Conservation (phyloP, 2,888 invertebrate species). For the Xanthorhoe spadicearia region DNA sequence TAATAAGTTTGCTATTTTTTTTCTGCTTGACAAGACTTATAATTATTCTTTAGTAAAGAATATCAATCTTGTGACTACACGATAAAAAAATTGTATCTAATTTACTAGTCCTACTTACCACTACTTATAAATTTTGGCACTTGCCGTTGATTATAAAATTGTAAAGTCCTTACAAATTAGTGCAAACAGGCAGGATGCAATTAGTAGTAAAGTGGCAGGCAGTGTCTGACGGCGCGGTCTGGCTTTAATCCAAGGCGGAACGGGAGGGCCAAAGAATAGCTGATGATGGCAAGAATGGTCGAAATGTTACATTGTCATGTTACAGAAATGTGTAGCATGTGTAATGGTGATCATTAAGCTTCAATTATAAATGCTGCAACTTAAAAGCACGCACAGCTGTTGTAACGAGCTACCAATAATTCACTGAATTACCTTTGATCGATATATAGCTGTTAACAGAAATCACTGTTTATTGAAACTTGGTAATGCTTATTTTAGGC, state of each 20-base stretch:
- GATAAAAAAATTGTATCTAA: too few relatives aligned
- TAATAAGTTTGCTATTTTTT: too few relatives aligned
- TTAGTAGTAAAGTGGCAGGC: constrained; percentile 58
- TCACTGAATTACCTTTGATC: too few relatives aligned
- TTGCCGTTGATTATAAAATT: constrained; percentile 24
- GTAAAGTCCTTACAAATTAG: constrained; percentile 41
- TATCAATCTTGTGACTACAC: too few relatives aligned
- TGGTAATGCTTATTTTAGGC: too few relatives aligned
- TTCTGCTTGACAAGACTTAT: too few relatives aligned
- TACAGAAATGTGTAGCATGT: neutral
- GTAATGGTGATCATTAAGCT: neutral
- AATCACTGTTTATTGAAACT: too few relatives aligned
- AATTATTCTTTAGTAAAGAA: too few relatives aligned
- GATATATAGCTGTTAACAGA: too few relatives aligned
- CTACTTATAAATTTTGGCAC: constrained; percentile 1
- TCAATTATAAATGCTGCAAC: too few relatives aligned
- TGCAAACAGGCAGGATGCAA: constrained; percentile 53
- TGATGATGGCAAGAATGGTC: neutral
- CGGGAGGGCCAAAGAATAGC: constrained; percentile 32
- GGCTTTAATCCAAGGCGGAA: constrained; percentile 50
- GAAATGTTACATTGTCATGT: neutral
- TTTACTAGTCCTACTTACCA: neutral
- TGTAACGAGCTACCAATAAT: too few relatives aligned
- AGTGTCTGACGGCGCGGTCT: constrained; percentile 50
- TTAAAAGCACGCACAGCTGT: too few relatives aligned